These are phyloP conservation scores for Potamilus streckersoni DNA, from an alignment of 1,140 invertebrate genomes.

Conservation along the genomic window DNA sequence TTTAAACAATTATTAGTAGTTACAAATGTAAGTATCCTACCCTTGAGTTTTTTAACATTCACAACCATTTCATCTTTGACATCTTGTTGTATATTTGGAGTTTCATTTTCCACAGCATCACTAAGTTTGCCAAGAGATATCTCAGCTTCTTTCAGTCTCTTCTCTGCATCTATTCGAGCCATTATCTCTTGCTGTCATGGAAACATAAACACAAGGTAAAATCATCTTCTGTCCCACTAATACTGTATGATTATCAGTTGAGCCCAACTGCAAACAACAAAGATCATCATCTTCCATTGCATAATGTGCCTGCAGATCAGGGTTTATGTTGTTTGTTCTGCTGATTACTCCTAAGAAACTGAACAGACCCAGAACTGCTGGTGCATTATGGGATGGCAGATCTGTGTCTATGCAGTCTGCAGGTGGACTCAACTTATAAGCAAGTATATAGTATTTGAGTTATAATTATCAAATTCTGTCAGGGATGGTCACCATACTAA, in stretches of 20 bases:
- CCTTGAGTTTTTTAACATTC: constrained; percentile 59
- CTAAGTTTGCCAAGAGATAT: constrained; percentile 49
- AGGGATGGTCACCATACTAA: not conserved
- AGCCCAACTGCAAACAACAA: too few species aligned
- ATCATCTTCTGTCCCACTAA: not conserved
- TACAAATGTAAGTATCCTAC: constrained; percentile 28
- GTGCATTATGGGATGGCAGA: too few species aligned
- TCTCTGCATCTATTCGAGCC: constrained; percentile 56
- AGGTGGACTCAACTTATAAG: too few species aligned
- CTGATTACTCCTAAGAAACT: too few species aligned
- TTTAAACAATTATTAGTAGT: not conserved
- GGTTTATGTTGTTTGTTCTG: too few species aligned
- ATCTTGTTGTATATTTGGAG: constrained; percentile 51
- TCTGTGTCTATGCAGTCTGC: too few species aligned
- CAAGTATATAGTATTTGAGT: too few species aligned
- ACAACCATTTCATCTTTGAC: constrained; percentile 59
- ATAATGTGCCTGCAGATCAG: too few species aligned
- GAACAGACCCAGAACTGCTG: too few species aligned
- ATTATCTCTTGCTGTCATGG: constrained; percentile 53
- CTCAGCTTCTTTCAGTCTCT: constrained; percentile 52
- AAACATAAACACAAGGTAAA: not conserved
- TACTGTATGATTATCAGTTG: not conserved
- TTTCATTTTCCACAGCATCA: constrained; percentile 50
- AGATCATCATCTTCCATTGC: too few species aligned
- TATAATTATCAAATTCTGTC: not conserved